Base-by-base conservation (phyloP, 2,113 vertebrate species). In the Uria lomvia region DNA sequence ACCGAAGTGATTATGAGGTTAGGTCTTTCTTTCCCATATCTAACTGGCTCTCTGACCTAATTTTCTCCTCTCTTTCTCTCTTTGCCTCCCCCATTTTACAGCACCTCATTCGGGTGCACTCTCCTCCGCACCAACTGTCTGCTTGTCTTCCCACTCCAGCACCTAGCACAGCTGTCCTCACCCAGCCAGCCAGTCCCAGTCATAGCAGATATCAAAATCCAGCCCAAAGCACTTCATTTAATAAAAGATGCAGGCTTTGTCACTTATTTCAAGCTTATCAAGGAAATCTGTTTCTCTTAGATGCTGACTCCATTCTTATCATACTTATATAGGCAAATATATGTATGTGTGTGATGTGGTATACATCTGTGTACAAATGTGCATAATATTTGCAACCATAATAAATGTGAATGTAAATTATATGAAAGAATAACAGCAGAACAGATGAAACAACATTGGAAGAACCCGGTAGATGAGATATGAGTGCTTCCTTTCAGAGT, bases 241-340 rank as follows among this genome's bases (percentile, higher is more conserved):
- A 12, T 60, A 60, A 73, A 92, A 92, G 34, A 81, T 0, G 1
- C 6, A 68, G 36, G 71, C 40, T 94, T 78, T 75, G 66, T 23
- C 52, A 74, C 22, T 86, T 87, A 60, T 70, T 94, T 94, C 52
- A 68, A 42, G 60, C 53, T 91, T 42, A 14, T 49, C 60, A 77
- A 92, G 75, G 80, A 81, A 89, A 92, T 86, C 65, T 85, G 73
- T 84, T 92, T 87, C 72, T 62, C 79, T 89, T 65, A 87, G 76
- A 86, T 59, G 86, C 60, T 5, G 7, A 32, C 42, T 86, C 59
- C 10, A 14, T 90, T 94, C 95, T 89, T 78, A 91, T 36, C 76
- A 21, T 12, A 3, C 16, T 86, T 42, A 58, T 2, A 34, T 8
- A 71, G 63, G 56, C 60, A 84, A 78, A 95, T 89, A 42, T 49